Conservation (phyloP, 2,888 invertebrate species). For the Rotaria socialis region DNA sequence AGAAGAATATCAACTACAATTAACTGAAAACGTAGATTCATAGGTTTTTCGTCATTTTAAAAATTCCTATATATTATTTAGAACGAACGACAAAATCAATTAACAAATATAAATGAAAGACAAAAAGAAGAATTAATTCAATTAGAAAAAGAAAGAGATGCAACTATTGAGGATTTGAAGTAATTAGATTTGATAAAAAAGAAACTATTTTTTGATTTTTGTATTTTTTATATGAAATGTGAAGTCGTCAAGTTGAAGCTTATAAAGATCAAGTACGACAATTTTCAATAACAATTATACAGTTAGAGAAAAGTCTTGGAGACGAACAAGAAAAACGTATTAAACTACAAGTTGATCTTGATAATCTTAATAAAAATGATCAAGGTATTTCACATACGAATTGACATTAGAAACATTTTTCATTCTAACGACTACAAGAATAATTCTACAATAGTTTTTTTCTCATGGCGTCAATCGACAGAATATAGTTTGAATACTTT, state of each 20-base stretch:
- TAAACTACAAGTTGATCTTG: not conserved
- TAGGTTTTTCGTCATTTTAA: not conserved
- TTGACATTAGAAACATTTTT: no score
- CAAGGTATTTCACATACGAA: not conserved
- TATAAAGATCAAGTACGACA: conserved; percentile 58
- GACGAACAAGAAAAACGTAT: conserved; percentile 37
- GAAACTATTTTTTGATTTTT: not conserved
- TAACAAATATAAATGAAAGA: not conserved
- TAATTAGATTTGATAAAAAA: not conserved
- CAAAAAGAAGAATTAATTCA: not conserved
- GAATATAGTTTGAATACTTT: no score
- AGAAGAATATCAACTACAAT: conserved; percentile 49
- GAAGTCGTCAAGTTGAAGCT: conserved; percentile 50
- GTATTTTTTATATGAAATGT: conserved; percentile 38
- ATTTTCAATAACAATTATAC: conserved; percentile 58
- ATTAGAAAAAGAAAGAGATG: not conserved
- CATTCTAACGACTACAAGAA: no score
- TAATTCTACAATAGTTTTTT: no score
- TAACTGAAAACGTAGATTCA: conserved; percentile 40
- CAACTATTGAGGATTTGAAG: not conserved
- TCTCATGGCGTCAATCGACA: no score
- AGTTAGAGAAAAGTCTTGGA: conserved; percentile 52
- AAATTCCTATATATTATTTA: not conserved
- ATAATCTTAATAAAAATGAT: not conserved
- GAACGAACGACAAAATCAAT: not conserved